These are phyloP conservation scores for Diacarnus erythraeanus DNA, from an alignment of 37 sponge, comb jelly and placozoan species.

Conservation along the genomic window DNA sequence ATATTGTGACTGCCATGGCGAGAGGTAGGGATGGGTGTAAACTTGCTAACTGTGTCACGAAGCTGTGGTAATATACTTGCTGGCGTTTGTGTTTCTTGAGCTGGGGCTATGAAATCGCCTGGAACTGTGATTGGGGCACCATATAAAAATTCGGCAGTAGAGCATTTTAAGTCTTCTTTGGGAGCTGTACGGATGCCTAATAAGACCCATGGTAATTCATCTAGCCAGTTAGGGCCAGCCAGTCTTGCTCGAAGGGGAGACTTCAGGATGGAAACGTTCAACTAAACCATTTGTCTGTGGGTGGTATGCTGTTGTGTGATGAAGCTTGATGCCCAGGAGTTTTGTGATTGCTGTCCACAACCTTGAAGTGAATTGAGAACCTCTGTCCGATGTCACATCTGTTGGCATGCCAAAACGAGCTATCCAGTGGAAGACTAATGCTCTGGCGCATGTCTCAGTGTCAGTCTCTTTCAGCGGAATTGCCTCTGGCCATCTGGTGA, in stretches of 20 bases:
- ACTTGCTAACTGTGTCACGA: slow-evolving; percentile 4
- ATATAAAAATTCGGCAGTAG: slow-evolving; percentile 29
- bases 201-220: slow-evolving; percentile 28
- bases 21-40: slow-evolving; percentile 31
- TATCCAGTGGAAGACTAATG: slow-evolving; percentile 19
- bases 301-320: slow-evolving; percentile 26
- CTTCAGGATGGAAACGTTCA: slow-evolving; percentile 25
- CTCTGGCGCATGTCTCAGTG: slow-evolving; percentile 3
- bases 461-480: slow-evolving; percentile 22
- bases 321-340: slow-evolving; percentile 28
- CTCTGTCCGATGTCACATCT: slow-evolving; percentile 29
- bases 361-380: slow-evolving; percentile 34
- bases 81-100: background rate
- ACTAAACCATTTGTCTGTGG: too few species aligned
- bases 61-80: background rate
- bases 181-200: slow-evolving; percentile 47
- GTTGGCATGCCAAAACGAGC: slow-evolving; percentile 36
- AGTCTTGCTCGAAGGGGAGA: slow-evolving; percentile 10
- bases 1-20: background rate
- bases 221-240: too few species aligned
- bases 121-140: too few species aligned
- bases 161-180: slow-evolving; percentile 42
- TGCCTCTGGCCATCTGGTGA: slow-evolving; percentile 33
- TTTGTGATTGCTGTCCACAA: slow-evolving; percentile 28
- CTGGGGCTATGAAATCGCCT: slow-evolving; percentile 19